Evolutionary conservation across 2,888 invertebrate genomes (phyloP), one percentile per base, ranked within the genome.

Genomic region (Agelastica alni): DNA sequence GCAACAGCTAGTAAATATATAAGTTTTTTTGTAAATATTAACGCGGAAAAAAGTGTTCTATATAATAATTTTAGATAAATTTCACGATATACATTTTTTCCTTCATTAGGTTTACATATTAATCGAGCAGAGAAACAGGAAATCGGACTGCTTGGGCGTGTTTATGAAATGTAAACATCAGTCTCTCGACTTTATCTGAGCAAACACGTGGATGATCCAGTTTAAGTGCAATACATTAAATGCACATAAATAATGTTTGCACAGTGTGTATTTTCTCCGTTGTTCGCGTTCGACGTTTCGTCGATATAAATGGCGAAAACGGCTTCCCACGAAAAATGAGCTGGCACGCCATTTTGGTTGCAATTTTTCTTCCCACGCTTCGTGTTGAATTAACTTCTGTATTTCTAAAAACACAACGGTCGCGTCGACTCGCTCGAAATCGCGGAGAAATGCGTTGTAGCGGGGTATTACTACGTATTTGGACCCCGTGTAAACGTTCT

Each of bases 261-360:
- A 13, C 14, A 39, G 18, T 39, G n/a, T n/a, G n/a, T n/a, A n/a
- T n/a, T n/a, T n/a, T n/a, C n/a, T n/a, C n/a, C n/a, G n/a, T 39
- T 39, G 36, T 12, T 13, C 26, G 22, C 16, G 10, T 31, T 13
- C 17, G 17, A 17, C 22, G 16, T 41, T 41, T 31, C 9, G 7
- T 26, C n/a, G 51, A 56, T 56, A 43, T 45, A 42, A 43, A 51
- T 49, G 47, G 56, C 42, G 45, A 20, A 36, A 42, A 46, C 56
- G 41, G 30, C 56, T 51, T 36, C 56, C 56, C 47, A 56, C 56
- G 46, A 49, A 51, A 49, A 39, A 42, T 53, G 51, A 57, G 52
- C 20, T 54, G 52, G 43, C 51, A 52, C 37, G 53, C 54, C 51
- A 53, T 53, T 60, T 60, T 52, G 16, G 53, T 47, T 53, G 56